A percentile compares a stretch with the other conserved stretches of the same genome.
phyloP scores from a whole-genome alignment of 1,140 invertebrate species.

The Homalodisca vitripennis region DNA sequence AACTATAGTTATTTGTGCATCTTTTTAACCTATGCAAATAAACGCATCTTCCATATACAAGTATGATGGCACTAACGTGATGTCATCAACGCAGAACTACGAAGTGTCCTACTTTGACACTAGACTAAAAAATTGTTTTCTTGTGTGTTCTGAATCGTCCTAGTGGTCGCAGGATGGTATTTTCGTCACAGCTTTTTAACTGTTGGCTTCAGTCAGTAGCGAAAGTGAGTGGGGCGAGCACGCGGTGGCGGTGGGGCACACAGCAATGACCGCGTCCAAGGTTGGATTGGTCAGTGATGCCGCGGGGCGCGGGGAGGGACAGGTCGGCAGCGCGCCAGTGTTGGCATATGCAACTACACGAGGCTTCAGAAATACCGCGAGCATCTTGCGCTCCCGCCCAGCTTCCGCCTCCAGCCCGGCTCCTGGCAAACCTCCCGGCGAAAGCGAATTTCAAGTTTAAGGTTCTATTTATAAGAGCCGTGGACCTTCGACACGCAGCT shows the following conservation, averaged over 20 bases:
- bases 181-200: too few relatives aligned
- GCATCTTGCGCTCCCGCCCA: constrained; percentile 21
- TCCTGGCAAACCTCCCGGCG: background rate
- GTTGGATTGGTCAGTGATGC: constrained; percentile 29
- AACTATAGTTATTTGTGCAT: too few relatives aligned
- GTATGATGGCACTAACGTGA: too few relatives aligned
- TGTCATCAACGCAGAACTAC: too few relatives aligned
- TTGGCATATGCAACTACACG: background rate
- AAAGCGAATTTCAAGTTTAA: constrained; percentile 21
- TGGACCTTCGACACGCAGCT: background rate
- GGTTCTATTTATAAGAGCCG: constrained; percentile 1
- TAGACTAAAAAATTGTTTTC: too few relatives aligned
- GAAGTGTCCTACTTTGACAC: too few relatives aligned
- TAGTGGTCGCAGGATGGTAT: too few relatives aligned
- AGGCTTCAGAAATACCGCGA: constrained; percentile 29
- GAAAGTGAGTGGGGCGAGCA: constrained; percentile 1
- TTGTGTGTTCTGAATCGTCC: too few relatives aligned
- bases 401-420: background rate
- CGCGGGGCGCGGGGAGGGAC: too few relatives aligned
- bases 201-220: too few relatives aligned
- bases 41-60: too few relatives aligned
- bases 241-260: background rate
- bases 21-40: too few relatives aligned
- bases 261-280: constrained; percentile 30
- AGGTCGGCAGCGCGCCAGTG: constrained; percentile 1